These are phyloP conservation scores for Meloidogyne floridensis DNA, from an alignment of 1,140 invertebrate genomes.

Conservation along the genomic window DNA sequence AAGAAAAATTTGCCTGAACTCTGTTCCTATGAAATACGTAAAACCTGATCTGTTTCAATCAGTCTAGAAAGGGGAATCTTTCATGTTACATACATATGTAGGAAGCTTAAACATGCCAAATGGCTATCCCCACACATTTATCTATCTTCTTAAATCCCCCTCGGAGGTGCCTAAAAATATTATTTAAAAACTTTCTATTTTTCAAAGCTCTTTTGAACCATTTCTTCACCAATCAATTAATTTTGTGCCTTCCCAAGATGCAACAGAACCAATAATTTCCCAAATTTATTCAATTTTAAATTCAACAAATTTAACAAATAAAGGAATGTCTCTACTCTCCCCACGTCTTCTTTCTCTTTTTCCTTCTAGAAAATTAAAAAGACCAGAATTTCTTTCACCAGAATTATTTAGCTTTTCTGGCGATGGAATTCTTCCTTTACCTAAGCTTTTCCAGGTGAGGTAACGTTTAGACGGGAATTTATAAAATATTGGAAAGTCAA, in stretches of 20 bases:
- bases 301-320: slow-evolving; percentile 10
- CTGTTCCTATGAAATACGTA: no score
- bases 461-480: neutral
- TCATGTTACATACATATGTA: no score
- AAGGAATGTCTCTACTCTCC: neutral
- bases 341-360: slow-evolving; percentile 14
- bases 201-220: neutral
- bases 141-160: no score
- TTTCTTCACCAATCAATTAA: neutral
- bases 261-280: neutral
- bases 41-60: no score
- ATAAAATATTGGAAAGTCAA: neutral
- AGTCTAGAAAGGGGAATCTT: no score
- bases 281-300: slow-evolving; percentile 1
- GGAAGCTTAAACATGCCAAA: no score
- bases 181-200: neutral
- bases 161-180: no score
- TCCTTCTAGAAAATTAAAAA: neutral
- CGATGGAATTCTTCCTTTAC: neutral
- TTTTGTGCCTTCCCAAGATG: neutral
- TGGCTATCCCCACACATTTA: no score
- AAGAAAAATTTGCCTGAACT: no score
- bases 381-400: slow-evolving; percentile 11
- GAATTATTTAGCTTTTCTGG: slow-evolving; percentile 5
- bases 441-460: neutral